Base-by-base conservation (phyloP, 2,888 invertebrate species). In the Agonopterix arenella region DNA sequence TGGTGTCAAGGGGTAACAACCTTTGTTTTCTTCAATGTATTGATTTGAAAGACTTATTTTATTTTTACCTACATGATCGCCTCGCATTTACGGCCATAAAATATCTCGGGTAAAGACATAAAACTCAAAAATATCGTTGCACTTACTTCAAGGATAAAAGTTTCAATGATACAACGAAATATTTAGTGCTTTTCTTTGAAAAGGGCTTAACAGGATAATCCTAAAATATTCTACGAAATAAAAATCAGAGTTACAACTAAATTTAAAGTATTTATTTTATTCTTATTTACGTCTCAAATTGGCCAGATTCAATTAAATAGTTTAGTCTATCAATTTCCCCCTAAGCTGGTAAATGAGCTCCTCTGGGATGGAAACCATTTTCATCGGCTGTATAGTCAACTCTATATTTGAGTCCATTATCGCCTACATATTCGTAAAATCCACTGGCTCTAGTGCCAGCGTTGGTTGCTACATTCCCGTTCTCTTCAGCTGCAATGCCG, bases 361-460 rank as follows among this genome's bases (percentile, higher is more conserved):
- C 91, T 47, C 70, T 73, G 0, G 91, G 85, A 50, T 81, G 76
- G 70, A 89, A 91, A 18, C 92, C 92, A 54, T 92, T 91, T 65
- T 92, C 92, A 60, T 92, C 92, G 41, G 92, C 92, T 4, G 85
- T 84, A 61, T 92, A 92, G 58, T 90, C 89, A 7, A 92, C 89
- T 49, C 90, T 79, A 67, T 92, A 90, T 42, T 86, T 86, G 2
- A 84, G 67, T 50, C 92, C 92, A 64, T 92, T 91, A 47, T 92
- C 92, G 1, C 92, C 93, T 0, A 93, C 90, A 68, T 93, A 94
- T 60, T 93, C 91, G 68, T 90, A 93, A 68, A 92, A 93, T 2
- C 94, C 94, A 50, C 83, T 88, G 1, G 93, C 91, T 50, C 90
- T 89, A 46, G 93, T 90, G 1, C 91, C 92, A 53, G 91, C 91